Evolutionary conservation across 1,140 invertebrate genomes (phyloP).

Genomic region (Papilio dardanus): DNA sequence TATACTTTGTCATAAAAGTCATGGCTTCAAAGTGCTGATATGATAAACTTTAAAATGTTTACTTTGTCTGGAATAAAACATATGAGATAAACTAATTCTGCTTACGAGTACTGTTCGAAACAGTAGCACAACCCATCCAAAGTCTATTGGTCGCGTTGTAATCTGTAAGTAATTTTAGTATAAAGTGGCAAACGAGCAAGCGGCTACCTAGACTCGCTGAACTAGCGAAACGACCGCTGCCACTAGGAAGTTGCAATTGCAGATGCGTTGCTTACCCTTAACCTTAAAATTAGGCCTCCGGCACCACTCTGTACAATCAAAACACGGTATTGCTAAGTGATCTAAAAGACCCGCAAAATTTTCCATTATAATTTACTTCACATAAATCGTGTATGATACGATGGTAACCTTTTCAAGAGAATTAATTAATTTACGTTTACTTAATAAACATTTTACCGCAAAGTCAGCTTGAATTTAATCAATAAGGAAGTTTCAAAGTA

Average conservation of each 20-base stretch:
- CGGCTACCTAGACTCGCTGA: too few relatives aligned
- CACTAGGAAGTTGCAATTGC: too few relatives aligned
- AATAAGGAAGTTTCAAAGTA: constrained; percentile 27
- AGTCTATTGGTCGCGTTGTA: too few relatives aligned
- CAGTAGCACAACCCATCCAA: too few relatives aligned
- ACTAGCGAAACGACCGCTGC: too few relatives aligned
- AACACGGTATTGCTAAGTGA: too few relatives aligned
- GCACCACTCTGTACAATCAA: too few relatives aligned
- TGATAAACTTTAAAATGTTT: not conserved
- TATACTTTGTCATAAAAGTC: not conserved
- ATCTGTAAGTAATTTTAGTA: too few relatives aligned
- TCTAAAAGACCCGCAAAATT: not conserved
- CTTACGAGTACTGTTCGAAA: too few relatives aligned
- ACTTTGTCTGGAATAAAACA: not conserved
- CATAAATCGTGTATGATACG: not conserved
- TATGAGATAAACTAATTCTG: not conserved
- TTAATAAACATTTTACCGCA: constrained; percentile 1
- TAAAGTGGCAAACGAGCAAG: too few relatives aligned
- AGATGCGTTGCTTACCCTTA: too few relatives aligned
- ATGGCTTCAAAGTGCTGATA: not conserved
- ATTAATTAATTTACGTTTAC: constrained; percentile 3
- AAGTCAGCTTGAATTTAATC: constrained; percentile 13
- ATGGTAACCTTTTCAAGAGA: not conserved
- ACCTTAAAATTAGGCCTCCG: too few relatives aligned
- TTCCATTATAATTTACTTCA: not conserved